Evolutionary conservation across 2,113 vertebrate genomes (phyloP), one percentile per base, ranked within the genome.

Genomic region (Nicator chloris): DNA sequence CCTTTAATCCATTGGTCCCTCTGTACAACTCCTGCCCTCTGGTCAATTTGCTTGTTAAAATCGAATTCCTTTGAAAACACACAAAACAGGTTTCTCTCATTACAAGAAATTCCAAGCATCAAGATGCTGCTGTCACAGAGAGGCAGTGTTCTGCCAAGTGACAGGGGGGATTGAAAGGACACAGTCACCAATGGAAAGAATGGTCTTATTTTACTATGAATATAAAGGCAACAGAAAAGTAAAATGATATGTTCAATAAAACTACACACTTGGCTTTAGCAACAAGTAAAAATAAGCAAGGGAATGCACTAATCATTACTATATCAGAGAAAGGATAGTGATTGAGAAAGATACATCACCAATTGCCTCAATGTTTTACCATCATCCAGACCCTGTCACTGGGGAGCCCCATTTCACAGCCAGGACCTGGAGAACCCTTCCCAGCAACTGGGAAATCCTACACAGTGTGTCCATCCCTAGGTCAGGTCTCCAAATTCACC

Each of bases 21-120:
- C 11, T 60, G 27, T 76, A 60, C 2, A 95, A 31, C 2, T 47
- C 20, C 42, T 56, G 78, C 4, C 96, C 95, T 11, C 82, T 88
- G 19, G 73, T 95, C 97, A 98, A 97, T 61, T 95, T 98, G 22
- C 85, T 95, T 45, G 86, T 94, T 37, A 98, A 72, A 79, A 98
- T 50, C 4, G 96, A 80, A 27, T 33, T 96, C 98, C 98, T 98
- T 45, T 5, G 6, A 88, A 76, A 90, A 88, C 37, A 95, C 22
- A 93, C 9, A 92, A 60, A 79, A 33, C 57, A 4, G 4, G 8
- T 77, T 59, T 86, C 4, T 53, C 18, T 70, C 15, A 95, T 56
- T 86, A 68, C 31, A 42, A 47, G n/a, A 80, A 54, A 93, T 61
- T 47, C 28, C 42, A 81, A 77, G 35, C 30, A 78, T 33, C 30